Base-by-base conservation (phyloP, 2,113 vertebrate species). In the Emberiza fucata region DNA sequence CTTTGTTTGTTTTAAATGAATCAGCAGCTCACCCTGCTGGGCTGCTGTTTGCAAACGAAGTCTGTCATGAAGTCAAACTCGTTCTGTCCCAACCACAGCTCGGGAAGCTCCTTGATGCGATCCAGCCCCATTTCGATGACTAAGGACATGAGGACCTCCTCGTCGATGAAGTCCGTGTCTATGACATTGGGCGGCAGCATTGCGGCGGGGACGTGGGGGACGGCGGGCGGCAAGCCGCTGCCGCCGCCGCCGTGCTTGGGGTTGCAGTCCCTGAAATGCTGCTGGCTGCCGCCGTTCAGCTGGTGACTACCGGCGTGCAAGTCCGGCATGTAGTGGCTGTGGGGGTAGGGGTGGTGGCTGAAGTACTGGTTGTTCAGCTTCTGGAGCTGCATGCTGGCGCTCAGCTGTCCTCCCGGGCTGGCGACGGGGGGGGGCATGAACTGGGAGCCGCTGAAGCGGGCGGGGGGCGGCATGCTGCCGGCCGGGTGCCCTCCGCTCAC, bases 1-100 rank as follows among this genome's bases (percentile, higher is more conserved):
- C 95, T 96, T 96, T 96, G 95, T 97, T 96, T 94, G 91, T 95
- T 95, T 94, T 79, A 78, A 95, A 86, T 91, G 92, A 98, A 98
- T 98, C 98, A 99, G 96, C 98, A 99, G 98, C 98, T 99, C 96
- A 99, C 98, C 98, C 98, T 97, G 95, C 98, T 98, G 64, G 98
- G 98, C 97, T 99, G 98, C 97, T 99, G 98, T 98, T 99, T 99
- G 97, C 98, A 99, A 97, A 99, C 98, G 96, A 99, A 99, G 98
- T 99, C 98, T 90, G 98, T 98, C 98, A 99, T 98, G 96, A 99
- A 99, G 97, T 99, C 98, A 97, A 99, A 98, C 97, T 99, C 98
- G 75, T 99, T 99, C 95, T 99, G 98, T 96, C 98, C 98, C 97
- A 99, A 97, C 98, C 98, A 99, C 95, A 99, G 98, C 97, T 99